Evolutionary conservation across 2,113 vertebrate species (phyloP).

Genomic region (Pelodiscus sinensis): DNA sequence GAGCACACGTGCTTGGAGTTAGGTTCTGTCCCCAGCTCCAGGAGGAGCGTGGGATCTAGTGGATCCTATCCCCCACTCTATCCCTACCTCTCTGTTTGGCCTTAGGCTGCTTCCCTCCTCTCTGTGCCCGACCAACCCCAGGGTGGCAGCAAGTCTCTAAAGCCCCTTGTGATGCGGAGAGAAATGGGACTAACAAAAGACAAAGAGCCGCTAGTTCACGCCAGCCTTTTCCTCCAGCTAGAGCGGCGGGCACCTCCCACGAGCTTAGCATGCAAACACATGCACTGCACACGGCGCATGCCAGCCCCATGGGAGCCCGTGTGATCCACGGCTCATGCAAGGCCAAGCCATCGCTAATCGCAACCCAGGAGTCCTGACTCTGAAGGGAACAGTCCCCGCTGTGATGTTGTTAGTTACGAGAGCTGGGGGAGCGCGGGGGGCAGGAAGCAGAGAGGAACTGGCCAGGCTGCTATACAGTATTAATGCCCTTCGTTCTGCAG

Average conservation of each 20-base stretch:
- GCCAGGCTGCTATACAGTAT: not conserved
- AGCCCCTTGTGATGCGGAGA: not conserved
- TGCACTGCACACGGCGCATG: not conserved
- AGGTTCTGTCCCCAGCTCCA: not conserved
- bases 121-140: not conserved
- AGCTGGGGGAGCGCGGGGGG: not conserved
- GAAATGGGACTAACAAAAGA: not conserved
- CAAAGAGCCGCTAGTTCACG: not conserved
- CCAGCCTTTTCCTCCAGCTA: not conserved
- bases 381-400: not conserved
- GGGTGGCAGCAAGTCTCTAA: not conserved
- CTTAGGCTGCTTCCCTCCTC: not conserved
- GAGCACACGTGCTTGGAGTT: not conserved
- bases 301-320: not conserved
- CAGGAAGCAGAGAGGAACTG: not conserved
- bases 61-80: not conserved
- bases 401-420: not conserved
- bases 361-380: not conserved
- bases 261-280: not conserved
- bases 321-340: not conserved
- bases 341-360: not conserved
- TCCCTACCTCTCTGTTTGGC: not conserved
- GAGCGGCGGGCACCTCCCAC: not conserved
- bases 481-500: not conserved
- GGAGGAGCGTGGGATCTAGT: not conserved